Evolutionary conservation across 2,797 vertebrate species (phyloP).

Genomic region (Pristis pectinata): DNA sequence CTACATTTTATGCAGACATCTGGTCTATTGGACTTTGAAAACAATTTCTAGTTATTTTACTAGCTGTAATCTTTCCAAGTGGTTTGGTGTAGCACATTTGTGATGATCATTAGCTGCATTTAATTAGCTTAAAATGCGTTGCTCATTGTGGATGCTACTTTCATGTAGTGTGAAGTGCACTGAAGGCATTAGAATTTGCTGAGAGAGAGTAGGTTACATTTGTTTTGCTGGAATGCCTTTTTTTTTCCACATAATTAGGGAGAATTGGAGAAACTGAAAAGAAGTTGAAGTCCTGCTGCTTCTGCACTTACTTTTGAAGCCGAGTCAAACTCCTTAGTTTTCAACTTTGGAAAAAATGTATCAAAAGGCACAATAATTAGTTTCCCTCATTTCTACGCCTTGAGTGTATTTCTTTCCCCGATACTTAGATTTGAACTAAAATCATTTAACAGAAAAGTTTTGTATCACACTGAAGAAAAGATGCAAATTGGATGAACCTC

Average conservation of each 20-base stretch:
- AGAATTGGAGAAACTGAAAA: background rate
- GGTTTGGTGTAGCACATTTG: background rate
- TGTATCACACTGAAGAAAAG: background rate
- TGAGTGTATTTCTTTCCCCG: background rate
- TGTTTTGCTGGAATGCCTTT: slow-evolving; percentile 29
- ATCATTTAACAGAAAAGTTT: background rate
- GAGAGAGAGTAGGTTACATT: slow-evolving; percentile 4
- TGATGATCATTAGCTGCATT: slow-evolving; percentile 31
- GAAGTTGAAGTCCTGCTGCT: background rate
- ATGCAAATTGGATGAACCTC: background rate
- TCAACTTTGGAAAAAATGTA: background rate
- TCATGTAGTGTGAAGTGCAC: slow-evolving; percentile 26
- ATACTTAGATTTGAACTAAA: background rate
- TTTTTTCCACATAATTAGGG: slow-evolving; percentile 14
- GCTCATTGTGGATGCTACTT: background rate
- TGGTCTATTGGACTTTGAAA: slow-evolving; percentile 11
- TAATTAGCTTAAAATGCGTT: slow-evolving; percentile 20
- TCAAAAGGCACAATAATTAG: background rate
- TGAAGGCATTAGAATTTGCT: slow-evolving; percentile 12
- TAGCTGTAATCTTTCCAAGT: slow-evolving; percentile 28
- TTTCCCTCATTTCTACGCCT: background rate
- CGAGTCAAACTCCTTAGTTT: background rate
- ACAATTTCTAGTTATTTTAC: slow-evolving; percentile 32
- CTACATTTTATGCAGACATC: slow-evolving; percentile 18
- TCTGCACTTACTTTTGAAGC: background rate